Conservation (phyloP, 2,888 invertebrate species). For the Tanaodytes sp. region DNA sequence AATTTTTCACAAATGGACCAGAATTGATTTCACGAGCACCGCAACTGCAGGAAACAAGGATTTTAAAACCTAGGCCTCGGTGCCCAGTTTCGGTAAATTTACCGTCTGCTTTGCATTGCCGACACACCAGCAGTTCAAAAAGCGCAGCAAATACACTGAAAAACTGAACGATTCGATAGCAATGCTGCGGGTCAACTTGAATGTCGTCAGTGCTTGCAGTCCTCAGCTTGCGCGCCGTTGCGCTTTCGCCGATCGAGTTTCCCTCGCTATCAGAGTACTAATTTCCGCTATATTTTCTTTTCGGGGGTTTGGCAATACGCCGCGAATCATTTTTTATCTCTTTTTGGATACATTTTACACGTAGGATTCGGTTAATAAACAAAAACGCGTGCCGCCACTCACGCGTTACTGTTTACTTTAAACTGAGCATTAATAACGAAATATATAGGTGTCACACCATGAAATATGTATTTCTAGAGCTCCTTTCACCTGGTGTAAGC, state of each 20-base stretch:
- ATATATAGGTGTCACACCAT: background rate
- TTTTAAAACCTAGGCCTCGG: conserved; percentile 41
- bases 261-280: conserved; percentile 14
- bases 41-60: conserved; percentile 20
- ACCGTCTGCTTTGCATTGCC: background rate
- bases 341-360: conserved; percentile 24
- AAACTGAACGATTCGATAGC: conserved; percentile 39
- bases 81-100: conserved; percentile 19
- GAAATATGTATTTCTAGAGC: background rate
- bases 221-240: conserved; percentile 19
- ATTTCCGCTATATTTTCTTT: conserved; percentile 40
- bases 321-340: conserved; percentile 32
- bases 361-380: background rate
- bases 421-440: background rate
- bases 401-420: background rate
- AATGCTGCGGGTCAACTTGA: conserved; percentile 33
- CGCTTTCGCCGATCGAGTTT: conserved; percentile 29
- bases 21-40: conserved; percentile 30
- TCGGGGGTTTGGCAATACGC: conserved; percentile 28
- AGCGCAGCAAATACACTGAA: conserved; percentile 30
- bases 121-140: conserved; percentile 16
- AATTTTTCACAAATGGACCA: conserved; percentile 32
- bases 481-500: background rate
- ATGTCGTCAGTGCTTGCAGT: conserved; percentile 34
- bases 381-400: background rate